Base-by-base conservation (phyloP, 2,113 vertebrate genomes). In the Silurus glanis region DNA sequence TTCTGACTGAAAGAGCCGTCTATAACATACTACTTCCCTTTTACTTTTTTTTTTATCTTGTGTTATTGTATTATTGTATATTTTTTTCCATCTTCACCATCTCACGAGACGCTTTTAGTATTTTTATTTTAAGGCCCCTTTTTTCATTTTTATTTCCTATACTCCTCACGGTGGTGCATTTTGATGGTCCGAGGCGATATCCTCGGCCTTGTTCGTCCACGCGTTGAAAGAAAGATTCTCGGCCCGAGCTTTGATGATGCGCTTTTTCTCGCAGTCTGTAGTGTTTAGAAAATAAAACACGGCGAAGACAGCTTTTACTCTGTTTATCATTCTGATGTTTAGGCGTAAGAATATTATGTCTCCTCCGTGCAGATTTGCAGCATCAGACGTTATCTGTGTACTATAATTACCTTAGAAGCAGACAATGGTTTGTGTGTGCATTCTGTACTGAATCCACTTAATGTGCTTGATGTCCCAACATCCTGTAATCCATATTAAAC, bases 1-100 rank as follows among this genome's bases (percentile, higher is more conserved):
- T 95, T 95, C 94, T 95, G 94, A 95, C 95, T 96, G 94, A 96
- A 93, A 90, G 92, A 94, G 93, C 94, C 93, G 93, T 94, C 94
- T 94, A 92, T 93, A 94, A 94, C 93, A 92, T 85, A 82, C 72
- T 86, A 93, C 93, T 94, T 94, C 92, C 94, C 92, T 94, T 92
- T 90, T 92, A 94, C 93, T 92, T 83, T 88, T 37, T 37, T 37
- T 37, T 88, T 93, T 93, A 94, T 93, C 93, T 91, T 92, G 93
- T 93, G 90, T 93, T 92, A 93, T 89, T 89, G 64, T 89, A 85
- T 89, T 76, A 61, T 47, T 80, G n/a, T 80, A 47, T 56, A 4
- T 21, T 9, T 16, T 53, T n/a, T 10, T 16, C 16, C 88, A 37
- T 37, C 86, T 86, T 76, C 66, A 53, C 76, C 80, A 80, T 66